Conservation (phyloP, 2,113 vertebrate genomes). For the Proterorhinus semilunaris region DNA sequence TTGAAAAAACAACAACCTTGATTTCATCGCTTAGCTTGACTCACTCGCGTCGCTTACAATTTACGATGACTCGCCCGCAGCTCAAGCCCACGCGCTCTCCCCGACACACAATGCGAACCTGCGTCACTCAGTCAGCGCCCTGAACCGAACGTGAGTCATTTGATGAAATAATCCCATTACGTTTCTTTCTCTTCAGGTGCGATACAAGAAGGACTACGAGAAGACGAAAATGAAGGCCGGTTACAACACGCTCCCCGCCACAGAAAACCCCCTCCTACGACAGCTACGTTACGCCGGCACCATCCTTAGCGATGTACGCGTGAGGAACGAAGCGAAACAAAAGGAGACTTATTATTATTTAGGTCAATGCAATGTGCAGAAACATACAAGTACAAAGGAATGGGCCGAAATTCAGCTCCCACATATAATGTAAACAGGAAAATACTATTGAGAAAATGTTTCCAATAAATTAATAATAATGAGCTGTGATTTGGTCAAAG, state of each 20-base stretch:
- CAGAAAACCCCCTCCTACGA: constrained; percentile 89
- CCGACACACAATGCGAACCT: constrained; percentile 20
- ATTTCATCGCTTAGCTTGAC: background rate
- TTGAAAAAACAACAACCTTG: background rate
- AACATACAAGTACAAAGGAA: no score
- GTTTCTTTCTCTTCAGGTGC: constrained; percentile 76
- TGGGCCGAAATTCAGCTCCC: no score
- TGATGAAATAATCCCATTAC: background rate
- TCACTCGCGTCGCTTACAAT: background rate
- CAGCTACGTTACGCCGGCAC: constrained; percentile 87
- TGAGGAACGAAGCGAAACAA: background rate
- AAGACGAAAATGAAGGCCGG: constrained; percentile 85
- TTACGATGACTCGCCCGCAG: constrained; percentile 13
- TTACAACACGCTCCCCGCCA: constrained; percentile 94
- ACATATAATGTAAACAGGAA: no score
- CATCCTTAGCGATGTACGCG: constrained; percentile 90
- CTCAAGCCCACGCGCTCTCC: constrained; percentile 15
- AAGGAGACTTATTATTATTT: background rate
- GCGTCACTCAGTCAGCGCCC: constrained; percentile 11
- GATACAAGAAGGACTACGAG: constrained; percentile 94
- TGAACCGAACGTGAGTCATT: background rate
- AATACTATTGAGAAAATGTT: no score
- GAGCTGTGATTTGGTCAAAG: no score
- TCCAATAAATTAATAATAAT: no score
- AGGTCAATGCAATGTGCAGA: no score